Evolutionary conservation across 2,113 vertebrate genomes (phyloP).

Genomic region (Martes martes): DNA sequence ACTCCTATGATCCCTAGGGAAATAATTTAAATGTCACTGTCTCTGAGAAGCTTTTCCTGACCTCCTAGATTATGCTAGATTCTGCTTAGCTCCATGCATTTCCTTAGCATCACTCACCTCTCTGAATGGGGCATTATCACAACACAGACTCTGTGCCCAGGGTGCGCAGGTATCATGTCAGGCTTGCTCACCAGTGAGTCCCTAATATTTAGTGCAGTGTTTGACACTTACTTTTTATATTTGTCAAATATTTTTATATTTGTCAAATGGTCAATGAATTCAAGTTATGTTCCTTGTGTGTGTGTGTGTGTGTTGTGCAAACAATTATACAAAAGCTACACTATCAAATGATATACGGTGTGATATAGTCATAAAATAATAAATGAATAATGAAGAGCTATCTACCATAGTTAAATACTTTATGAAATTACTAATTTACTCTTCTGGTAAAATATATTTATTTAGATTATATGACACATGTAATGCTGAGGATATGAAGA

Average conservation of each 20-base stretch:
- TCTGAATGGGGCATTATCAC: not conserved
- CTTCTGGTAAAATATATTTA: not conserved
- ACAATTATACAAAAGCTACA: not conserved
- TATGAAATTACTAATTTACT: not conserved
- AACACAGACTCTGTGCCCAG: not conserved
- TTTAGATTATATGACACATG: not conserved
- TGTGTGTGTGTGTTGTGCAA: not conserved
- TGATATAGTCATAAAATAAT: not conserved
- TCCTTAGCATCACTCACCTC: not conserved
- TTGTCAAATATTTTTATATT: not conserved
- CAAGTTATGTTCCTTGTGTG: not conserved
- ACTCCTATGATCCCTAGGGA: not conserved
- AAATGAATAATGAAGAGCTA: not conserved
- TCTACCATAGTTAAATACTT: not conserved
- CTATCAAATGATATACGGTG: not conserved
- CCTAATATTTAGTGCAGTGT: not conserved
- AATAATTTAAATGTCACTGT: not conserved
- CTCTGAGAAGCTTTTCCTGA: not conserved
- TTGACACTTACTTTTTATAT: not conserved
- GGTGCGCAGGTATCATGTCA: not conserved
- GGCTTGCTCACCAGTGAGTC: not conserved
- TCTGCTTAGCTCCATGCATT: not conserved
- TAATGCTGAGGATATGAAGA: not conserved
- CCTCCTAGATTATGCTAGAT: not conserved
- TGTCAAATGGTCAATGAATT: not conserved